Conservation (phyloP, 2,797 vertebrate species). For the Pterois miles region DNA sequence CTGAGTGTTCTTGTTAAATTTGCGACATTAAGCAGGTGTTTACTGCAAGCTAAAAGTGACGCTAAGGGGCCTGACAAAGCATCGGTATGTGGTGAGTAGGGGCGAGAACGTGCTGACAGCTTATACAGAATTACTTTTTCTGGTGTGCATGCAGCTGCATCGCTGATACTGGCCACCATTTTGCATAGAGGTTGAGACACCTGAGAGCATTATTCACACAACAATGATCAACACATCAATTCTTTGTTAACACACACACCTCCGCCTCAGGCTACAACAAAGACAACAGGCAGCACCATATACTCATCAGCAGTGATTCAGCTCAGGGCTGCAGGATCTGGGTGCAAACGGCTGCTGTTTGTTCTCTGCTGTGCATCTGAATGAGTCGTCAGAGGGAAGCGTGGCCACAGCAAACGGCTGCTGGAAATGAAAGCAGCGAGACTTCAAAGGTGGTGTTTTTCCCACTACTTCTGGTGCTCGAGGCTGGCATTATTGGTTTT, state of each 20-base stretch:
- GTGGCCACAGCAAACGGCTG: conserved; percentile 20
- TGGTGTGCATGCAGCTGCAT: neutral
- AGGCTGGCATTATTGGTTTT: neutral
- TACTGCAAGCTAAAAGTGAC: neutral
- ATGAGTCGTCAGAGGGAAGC: conserved; percentile 6
- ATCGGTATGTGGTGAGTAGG: neutral
- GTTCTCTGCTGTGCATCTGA: conserved; percentile 18
- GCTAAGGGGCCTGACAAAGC: neutral
- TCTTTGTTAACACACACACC: conserved; percentile 1
- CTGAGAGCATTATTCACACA: conserved; percentile 1
- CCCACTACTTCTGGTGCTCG: neutral
- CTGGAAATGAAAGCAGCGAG: conserved; percentile 18
- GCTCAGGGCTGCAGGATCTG: neutral
- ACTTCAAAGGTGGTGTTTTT: conserved; percentile 31
- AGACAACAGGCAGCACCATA: conserved; percentile 11
- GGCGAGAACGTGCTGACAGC: neutral
- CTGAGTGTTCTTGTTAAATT: neutral
- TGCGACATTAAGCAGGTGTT: neutral
- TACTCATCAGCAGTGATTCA: neutral
- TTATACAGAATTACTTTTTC: conserved; percentile 5
- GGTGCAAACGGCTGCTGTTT: conserved; percentile 1
- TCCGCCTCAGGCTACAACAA: conserved; percentile 5
- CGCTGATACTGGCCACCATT: neutral
- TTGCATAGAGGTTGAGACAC: conserved; percentile 2
- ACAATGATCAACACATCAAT: neutral